phyloP scores from a whole-genome alignment of 2,797 vertebrate species.

The Peromyscus aztecus region DNA sequence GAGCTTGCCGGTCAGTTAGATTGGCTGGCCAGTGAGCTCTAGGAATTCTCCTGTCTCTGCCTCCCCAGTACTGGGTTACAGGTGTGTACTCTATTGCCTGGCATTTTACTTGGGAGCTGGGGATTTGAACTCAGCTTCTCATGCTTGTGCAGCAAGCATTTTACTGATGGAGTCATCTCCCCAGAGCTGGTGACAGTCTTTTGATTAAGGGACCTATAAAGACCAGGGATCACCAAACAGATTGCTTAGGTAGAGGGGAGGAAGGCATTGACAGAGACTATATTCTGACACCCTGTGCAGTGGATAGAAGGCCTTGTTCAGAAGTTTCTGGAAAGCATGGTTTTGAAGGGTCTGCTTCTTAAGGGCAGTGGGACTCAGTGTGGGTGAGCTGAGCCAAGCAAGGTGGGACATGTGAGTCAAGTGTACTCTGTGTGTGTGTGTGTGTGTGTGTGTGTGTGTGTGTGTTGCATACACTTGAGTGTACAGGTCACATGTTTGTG shows the following conservation, averaged over 20 bases:
- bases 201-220: not conserved
- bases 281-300: not conserved
- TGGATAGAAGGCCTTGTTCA: not conserved
- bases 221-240: not conserved
- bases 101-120: not conserved
- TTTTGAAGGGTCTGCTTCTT: not conserved
- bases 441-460: not conserved
- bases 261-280: not conserved
- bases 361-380: slow-evolving; percentile 66
- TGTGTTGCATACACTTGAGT: too few species aligned
- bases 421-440: not conserved
- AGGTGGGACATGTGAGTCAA: slow-evolving; percentile 48
- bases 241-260: not conserved
- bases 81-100: not conserved
- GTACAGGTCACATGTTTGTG: not conserved
- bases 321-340: not conserved
- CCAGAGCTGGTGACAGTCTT: not conserved
- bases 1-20: not conserved
- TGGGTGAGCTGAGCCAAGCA: not conserved
- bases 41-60: not conserved
- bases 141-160: too few species aligned
- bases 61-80: not conserved
- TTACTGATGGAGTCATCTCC: not conserved
- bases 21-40: not conserved
- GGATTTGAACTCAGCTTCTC: not conserved